Base-by-base conservation (phyloP, 2,888 invertebrate species). In the Phania funesta region DNA sequence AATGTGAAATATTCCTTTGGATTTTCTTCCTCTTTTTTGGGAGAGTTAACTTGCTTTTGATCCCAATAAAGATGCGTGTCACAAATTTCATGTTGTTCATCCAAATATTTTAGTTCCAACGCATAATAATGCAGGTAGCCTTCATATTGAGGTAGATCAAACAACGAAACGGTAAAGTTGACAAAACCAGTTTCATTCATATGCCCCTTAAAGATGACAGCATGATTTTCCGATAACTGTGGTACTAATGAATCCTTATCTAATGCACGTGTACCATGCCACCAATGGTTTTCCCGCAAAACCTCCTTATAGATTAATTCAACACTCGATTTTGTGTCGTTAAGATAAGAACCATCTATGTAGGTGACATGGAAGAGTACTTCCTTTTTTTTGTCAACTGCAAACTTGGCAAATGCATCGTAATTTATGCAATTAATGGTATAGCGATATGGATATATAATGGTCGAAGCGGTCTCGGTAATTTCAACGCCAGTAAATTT, bases 341-440 rank as follows among this genome's bases (percentile, higher is more conserved):
- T 91, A 0, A 95, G 92, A 0, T 94, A 94, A 0, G 93, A 92
- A 32, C 94, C 94, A 90, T 96, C 95, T 85, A 95, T 94, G 84
- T 94, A 93, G 0, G 93, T 92, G 0, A 96, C 91, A 92, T 95
- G 95, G 16, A 95, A 90, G 93, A 95, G 95, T 22, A 97, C 95
- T 32, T 94, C 95, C 86, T 96, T 97, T 84, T 95, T 95, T 64
- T 99, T 92, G 44, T 96, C 97, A 0, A 98, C 98, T 89, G 98
- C 97, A 91, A 97, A 99, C 84, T 95, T 95, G 85, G 96, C 95
- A 0, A 98, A 96, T 1, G 95, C 95, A 86, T 95, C 94, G 32
- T 83, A 87, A 11, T 84, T 85, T 20, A 97, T 93, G 65, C 96
- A 92, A 78, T 95, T 93, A 91, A 97, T 93, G 85, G 94, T 94